Evolutionary conservation across 2,113 vertebrate genomes (phyloP).

Genomic region (Albula glossodonta): DNA sequence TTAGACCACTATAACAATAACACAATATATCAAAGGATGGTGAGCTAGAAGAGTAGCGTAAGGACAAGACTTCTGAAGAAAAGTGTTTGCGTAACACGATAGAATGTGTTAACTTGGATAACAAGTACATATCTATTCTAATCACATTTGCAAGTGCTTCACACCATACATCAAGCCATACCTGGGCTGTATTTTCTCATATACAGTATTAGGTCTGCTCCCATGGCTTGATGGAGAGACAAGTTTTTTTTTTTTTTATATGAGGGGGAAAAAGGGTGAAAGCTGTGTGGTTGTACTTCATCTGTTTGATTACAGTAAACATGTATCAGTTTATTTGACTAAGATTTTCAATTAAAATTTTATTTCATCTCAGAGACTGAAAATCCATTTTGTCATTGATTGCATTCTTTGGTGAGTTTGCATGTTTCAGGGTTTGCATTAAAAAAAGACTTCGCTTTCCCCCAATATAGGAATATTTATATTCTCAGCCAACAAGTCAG

Average conservation of each 20-base stretch:
- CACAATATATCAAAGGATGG: too few species aligned
- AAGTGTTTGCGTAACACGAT: too few species aligned
- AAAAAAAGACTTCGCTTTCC: neutral
- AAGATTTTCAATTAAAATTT: neutral
- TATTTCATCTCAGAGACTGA: neutral
- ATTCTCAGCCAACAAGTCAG: conserved; percentile 18
- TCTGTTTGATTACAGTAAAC: conserved; percentile 3
- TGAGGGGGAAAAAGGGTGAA: neutral
- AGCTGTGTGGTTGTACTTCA: neutral
- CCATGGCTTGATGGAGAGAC: neutral
- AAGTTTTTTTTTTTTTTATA: neutral
- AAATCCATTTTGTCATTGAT: neutral
- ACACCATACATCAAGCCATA: neutral
- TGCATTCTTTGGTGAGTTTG: conserved; percentile 1
- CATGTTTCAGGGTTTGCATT: neutral
- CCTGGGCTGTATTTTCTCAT: neutral
- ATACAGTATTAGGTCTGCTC: neutral
- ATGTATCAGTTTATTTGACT: neutral
- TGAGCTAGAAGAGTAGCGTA: too few species aligned
- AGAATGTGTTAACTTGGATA: too few species aligned
- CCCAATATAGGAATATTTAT: conserved; percentile 2
- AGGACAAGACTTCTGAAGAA: too few species aligned
- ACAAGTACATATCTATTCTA: too few species aligned
- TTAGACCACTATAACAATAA: too few species aligned
- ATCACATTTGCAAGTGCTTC: neutral